Evolutionary conservation across 92 coral and sea anemone genomes (phyloP), one percentile per base, ranked within the genome.

Genomic region (Diadumene lineata): DNA sequence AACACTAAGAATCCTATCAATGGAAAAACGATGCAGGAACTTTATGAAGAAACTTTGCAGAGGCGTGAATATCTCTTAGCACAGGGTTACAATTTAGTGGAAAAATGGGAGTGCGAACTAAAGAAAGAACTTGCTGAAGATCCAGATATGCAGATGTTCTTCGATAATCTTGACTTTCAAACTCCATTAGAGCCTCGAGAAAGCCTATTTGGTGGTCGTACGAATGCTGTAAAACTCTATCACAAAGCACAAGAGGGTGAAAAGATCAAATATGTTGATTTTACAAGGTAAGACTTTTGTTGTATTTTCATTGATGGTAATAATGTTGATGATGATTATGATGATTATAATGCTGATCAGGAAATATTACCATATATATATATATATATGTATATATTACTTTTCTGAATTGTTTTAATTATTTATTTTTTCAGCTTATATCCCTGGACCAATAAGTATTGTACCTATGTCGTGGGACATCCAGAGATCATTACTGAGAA

Each of bases 61-160:
- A 19, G 23, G 11, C 64, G 25, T 19, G 23, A 11, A 31, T 66
- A 19, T 66, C 58, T 86, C 2, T 23, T 16, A 21, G 68, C 57
- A 2, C 38, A 34, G 32, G 83, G 90, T 0, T 76, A 50, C 21
- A 65, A 31, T 4, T 82, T 87, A 15, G 34, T 58, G 2, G 87
- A 87, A 53, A 73, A 68, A 13, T 87, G 88, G 88, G 74, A 57
- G 48, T 87, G 88, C 56, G 66, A 78, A 13, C 79, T 82, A 11
- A 66, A 73, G n/a, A 38, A 56, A 31, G 68, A 73, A 18, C 21
- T 73, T 32, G 46, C 23, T 29, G 66, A 19, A 7, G 57, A 70
- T 50, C 19, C 61, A 0, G 79, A 79, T 26, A 74, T 74, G 85
- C 48, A 51, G 46, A 66, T 15, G 25, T 73, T 18, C 56, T 56